Base-by-base conservation (phyloP, 2,797 vertebrate species). In the Phyllotis vaccarum region DNA sequence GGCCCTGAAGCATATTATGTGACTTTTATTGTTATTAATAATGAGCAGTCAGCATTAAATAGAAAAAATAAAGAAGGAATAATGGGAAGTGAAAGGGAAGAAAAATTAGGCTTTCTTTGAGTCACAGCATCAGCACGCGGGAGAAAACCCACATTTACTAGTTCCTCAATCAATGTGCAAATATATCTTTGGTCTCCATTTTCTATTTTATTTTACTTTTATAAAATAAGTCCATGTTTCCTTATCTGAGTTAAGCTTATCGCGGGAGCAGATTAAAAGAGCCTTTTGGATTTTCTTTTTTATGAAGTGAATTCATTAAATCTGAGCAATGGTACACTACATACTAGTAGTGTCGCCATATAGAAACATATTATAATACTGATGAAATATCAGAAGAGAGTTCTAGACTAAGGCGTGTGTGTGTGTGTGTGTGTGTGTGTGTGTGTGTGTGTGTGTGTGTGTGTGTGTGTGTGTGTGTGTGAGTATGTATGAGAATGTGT, bases 221-320 rank as follows among this genome's bases (percentile, higher is more conserved):
- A 80, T 79, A 7, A 52, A 82, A 16, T 68, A 86, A n/a, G 16
- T 27, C 13, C 40, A 68, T 31, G 27, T 79, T 93, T 89, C 68
- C 58, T 54, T 52, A 93, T 22, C 43, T 91, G 82, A 52, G 17
- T 75, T 78, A 29, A 85, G 56, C 9, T 66, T 89, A 43, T 19
- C 12, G 74, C 6, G 49, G n/a, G 2, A 86, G 24, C 12, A 89
- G 94, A 91, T 91, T 80, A 58, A 95, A 95, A 97, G 83, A 12
- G 29, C 60, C 70, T 93, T 40, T 31, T 87, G 56, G 37, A 75
- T 93, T 95, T 75, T 96, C 68, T 68, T 91, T 79, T 40, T 29
- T 72, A 82, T 29, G 49, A 9, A 49, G 5, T 37, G 24, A 62
- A 46, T 80, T 86, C 86, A 95, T 97, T 79, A 83, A 89, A 89